Evolutionary conservation across 2,797 vertebrate species (phyloP).

Genomic region (Leontocebus nigricollis): DNA sequence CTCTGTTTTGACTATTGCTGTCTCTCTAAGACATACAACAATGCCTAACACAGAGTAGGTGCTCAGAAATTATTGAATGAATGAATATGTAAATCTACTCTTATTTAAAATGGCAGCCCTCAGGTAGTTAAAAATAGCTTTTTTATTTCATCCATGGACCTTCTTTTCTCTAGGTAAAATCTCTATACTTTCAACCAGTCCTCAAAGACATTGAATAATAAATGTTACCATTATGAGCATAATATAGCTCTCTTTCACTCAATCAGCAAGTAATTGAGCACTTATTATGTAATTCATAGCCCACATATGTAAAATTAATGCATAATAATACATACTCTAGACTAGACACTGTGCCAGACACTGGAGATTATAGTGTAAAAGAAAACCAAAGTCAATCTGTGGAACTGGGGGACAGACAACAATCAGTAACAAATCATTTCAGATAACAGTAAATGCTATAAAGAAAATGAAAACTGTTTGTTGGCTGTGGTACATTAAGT

Average conservation of each 20-base stretch:
- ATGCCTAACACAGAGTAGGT: neutral
- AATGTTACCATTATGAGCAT: neutral
- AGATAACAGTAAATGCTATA: neutral
- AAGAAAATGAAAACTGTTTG: slow-evolving; percentile 12
- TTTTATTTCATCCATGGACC: neutral
- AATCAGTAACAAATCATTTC: neutral
- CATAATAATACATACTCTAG: neutral
- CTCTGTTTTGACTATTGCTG: neutral
- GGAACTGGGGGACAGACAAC: neutral
- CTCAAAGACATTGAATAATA: neutral
- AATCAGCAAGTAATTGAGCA: neutral
- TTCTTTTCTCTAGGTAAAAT: neutral
- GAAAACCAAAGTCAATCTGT: neutral
- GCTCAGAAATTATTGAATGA: neutral
- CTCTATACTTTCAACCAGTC: neutral
- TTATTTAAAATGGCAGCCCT: slow-evolving; percentile 33
- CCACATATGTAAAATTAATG: neutral
- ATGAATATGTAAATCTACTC: neutral
- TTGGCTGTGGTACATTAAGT: neutral
- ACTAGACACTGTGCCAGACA: neutral
- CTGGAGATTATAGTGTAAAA: neutral
- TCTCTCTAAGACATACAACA: neutral
- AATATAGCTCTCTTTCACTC: neutral
- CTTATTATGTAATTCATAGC: neutral
- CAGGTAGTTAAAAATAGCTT: neutral